Conservation (phyloP, 2,113 vertebrate species). For the Pantherophis guttatus region DNA sequence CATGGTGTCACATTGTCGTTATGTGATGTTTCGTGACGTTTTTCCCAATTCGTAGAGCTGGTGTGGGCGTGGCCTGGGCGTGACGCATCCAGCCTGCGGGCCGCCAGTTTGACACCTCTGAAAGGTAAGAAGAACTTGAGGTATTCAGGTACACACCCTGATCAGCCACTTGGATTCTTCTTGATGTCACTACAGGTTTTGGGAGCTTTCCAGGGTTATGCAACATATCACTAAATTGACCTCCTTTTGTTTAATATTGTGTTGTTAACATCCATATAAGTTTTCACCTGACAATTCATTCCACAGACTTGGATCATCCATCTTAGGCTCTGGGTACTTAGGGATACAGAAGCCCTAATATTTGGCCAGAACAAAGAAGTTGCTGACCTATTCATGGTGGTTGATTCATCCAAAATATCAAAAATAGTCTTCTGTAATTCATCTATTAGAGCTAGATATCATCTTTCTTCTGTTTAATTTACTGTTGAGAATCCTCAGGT, state of each 20-base stretch:
- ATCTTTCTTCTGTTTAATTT: not conserved
- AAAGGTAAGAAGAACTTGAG: not conserved
- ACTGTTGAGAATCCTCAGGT: not conserved
- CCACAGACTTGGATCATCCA: not conserved
- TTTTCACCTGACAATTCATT: not conserved
- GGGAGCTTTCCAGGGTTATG: not conserved
- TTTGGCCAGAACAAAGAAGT: not conserved
- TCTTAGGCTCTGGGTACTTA: not conserved
- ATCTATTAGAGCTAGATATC: not conserved
- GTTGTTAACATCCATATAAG: not conserved
- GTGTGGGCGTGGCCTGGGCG: accelerated
- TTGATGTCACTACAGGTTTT: not conserved
- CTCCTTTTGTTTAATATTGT: not conserved
- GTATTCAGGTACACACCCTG: not conserved
- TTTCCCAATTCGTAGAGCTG: no score
- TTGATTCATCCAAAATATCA: not conserved
- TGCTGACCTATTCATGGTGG: not conserved
- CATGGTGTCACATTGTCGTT: accelerated
- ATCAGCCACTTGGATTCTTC: not conserved
- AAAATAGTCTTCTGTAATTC: not conserved
- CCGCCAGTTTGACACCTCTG: no score
- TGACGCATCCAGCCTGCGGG: no score
- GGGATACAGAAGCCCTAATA: not conserved
- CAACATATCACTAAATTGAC: not conserved
- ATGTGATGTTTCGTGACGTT: no score